Base-by-base conservation (phyloP, 1,140 invertebrate species). In the Euura lappo region DNA sequence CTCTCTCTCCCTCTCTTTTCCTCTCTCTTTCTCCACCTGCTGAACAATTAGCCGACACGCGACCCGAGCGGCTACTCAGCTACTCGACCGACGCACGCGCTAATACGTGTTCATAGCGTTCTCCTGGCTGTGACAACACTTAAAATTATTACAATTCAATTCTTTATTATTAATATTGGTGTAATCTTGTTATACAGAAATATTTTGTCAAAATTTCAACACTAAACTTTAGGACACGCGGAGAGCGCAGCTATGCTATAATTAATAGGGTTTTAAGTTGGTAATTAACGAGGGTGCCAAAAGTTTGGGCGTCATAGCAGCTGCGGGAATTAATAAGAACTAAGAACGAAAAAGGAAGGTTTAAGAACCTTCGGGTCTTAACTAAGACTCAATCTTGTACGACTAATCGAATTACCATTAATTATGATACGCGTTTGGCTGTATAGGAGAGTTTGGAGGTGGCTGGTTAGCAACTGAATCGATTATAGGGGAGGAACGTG, bases 391-490 rank as follows among this genome's bases (percentile, higher is more conserved):
- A 78, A 83, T 83, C 81, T 83, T 83, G 82, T 84, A 71, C 76
- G 65, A 79, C 83, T 85, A 84, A 85, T 85, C 80, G 82, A 85
- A 85, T 85, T 84, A 86, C 83, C 83, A 80, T 83, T 80, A 81
- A 81, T 82, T 81, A 82, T 79, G 78, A 84, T 81, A 82, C 77
- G 65, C 4, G 4, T 4, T 28, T 28, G 28, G 28, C 28, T 28
- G 28, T 28, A 28, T 28, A 28, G 28, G 28, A 28, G 28, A 28
- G 28, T 28, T 28, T 28, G 28, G 28, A 28, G 28, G 28, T 28
- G 28, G 28, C 28, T 28, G 28, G 28, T 28, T 28, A 28, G 28
- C 28, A 28, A 28, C 28, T 28, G 28, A 28, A 28, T 28, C 28
- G 28, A 28, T 28, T 28, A 28, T 28, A 28, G 28, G 28, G 28